Conservation (phyloP, 2,797 vertebrate species). For the Periparus ater region DNA sequence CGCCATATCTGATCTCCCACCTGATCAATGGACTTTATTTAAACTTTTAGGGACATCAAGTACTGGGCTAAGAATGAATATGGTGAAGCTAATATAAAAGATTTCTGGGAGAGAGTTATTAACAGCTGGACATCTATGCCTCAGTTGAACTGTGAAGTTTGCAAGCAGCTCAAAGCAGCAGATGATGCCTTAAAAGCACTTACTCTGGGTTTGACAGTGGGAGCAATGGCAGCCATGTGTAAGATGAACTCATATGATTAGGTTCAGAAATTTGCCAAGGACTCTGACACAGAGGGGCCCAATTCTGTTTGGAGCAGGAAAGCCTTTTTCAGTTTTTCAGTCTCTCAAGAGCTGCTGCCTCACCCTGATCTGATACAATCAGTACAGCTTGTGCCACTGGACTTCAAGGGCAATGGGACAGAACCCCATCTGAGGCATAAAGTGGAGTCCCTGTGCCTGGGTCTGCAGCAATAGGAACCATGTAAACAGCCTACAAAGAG, state of each 20-base stretch:
- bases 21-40: neutral
- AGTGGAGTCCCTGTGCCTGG: neutral
- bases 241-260: fast-evolving
- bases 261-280: neutral
- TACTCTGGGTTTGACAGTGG: neutral
- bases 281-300: neutral
- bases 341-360: neutral
- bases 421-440: neutral
- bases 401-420: neutral
- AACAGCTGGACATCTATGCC: neutral
- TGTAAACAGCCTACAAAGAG: neutral
- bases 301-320: neutral
- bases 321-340: neutral
- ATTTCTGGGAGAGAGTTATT: neutral
- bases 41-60: neutral
- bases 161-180: neutral
- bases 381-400: fast-evolving
- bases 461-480: fast-evolving
- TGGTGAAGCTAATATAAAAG: neutral
- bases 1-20: neutral
- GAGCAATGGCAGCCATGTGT: fast-evolving
- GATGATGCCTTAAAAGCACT: neutral
- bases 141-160: neutral
- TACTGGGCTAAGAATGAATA: neutral
- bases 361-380: no score